These are phyloP conservation scores for Limosa lapponica DNA, from an alignment of 2,797 vertebrate genomes.

Conservation along the genomic window DNA sequence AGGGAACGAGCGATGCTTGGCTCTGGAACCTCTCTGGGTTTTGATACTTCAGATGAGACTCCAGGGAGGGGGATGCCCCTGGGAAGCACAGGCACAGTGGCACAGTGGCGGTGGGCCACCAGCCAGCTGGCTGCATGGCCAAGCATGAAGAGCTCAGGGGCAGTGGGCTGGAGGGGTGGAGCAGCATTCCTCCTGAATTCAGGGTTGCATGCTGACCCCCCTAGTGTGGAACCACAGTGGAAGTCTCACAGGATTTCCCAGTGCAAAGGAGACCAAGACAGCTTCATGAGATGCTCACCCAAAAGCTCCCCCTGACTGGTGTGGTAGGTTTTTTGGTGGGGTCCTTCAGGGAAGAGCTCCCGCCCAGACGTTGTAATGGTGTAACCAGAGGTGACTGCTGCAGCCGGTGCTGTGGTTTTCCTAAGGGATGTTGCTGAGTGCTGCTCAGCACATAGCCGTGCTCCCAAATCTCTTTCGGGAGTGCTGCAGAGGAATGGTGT, in stretches of 20 bases:
- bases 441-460: fast-evolving
- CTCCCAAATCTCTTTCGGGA: neutral
- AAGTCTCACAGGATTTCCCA: neutral
- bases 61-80: fast-evolving
- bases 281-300: neutral
- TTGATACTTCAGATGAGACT: neutral
- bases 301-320: neutral
- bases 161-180: neutral
- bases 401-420: neutral
- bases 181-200: neutral
- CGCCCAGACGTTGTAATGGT: neutral
- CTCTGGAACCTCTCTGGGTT: neutral
- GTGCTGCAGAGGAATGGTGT: fast-evolving
- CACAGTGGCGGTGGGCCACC: neutral
- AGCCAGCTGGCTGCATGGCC: neutral
- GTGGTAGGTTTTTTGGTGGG: neutral
- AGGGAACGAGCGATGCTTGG: fast-evolving
- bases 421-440: neutral
- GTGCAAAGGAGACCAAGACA: neutral
- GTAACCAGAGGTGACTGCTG: neutral
- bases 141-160: neutral
- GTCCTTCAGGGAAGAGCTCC: neutral
- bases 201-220: fast-evolving
- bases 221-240: neutral
- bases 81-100: fast-evolving